phyloP scores from a whole-genome alignment of 2,888 invertebrate genomes.

The Dusona sp. region DNA sequence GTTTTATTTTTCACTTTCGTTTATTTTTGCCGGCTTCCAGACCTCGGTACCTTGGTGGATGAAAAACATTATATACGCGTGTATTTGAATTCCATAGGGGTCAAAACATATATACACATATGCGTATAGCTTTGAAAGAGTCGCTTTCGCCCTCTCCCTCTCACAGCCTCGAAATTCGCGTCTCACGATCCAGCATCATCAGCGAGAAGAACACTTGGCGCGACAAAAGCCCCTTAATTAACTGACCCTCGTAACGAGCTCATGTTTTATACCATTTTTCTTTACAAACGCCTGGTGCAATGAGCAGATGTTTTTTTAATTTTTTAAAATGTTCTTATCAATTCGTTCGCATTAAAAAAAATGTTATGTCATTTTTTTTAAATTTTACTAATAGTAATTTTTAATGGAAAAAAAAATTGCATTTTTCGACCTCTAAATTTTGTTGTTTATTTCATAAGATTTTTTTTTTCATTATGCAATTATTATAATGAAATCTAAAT shows the following conservation, averaged over 20 bases:
- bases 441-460: background rate
- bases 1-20: background rate
- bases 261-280: slow-evolving; percentile 10
- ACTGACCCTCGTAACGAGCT: slow-evolving; percentile 46
- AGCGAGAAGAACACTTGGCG: slow-evolving; percentile 26
- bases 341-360: background rate
- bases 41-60: slow-evolving; percentile 4
- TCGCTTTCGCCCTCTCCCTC: background rate
- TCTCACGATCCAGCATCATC: slow-evolving; percentile 46
- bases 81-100: slow-evolving; percentile 25
- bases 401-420: background rate
- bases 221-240: slow-evolving; percentile 63
- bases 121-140: background rate
- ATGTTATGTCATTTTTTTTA: background rate
- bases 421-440: background rate
- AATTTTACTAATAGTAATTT: background rate
- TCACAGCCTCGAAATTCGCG: slow-evolving; percentile 41
- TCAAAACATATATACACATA: background rate
- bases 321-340: background rate
- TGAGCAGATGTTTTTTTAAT: slow-evolving; percentile 19
- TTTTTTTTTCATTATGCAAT: background rate
- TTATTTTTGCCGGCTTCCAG: slow-evolving; percentile 16
- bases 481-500: background rate
- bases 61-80: slow-evolving; percentile 26
- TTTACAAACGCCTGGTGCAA: background rate